A percentile compares a stretch with the other conserved stretches of the same genome.
phyloP scores from a whole-genome alignment of 1,140 invertebrate genomes.

The Diabrotica virgifera region DNA sequence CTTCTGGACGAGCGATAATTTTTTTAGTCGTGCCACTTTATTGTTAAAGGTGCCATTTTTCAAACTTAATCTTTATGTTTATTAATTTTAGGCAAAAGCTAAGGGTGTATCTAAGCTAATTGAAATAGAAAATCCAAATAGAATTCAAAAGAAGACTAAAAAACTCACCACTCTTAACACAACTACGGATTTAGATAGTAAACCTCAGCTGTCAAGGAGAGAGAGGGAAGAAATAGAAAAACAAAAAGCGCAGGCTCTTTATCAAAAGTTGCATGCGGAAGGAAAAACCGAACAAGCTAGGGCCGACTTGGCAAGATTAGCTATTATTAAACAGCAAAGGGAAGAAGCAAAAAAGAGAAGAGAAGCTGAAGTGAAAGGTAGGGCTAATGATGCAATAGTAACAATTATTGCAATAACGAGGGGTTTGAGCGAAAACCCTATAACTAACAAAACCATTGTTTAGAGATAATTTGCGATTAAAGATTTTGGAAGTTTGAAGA shows the following conservation, averaged over 20 bases:
- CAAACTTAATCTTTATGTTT: background rate
- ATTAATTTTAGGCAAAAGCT: conserved; percentile 24
- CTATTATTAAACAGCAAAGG: conserved; percentile 88
- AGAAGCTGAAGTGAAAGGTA: conserved; percentile 80
- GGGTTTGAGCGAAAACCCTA: too few species aligned
- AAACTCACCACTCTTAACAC: conserved; percentile 74
- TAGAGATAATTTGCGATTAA: too few species aligned
- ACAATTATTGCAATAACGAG: too few species aligned
- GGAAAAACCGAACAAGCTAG: conserved; percentile 95
- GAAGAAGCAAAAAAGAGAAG: conserved; percentile 89
- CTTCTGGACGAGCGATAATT: too few species aligned
- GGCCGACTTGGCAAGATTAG: conserved; percentile 87
- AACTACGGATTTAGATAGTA: conserved; percentile 52
- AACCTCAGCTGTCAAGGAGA: conserved; percentile 74
- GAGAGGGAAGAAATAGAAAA: conserved; percentile 91
- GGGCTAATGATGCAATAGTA: conserved; percentile 24
- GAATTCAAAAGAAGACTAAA: conserved; percentile 82
- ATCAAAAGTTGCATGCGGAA: conserved; percentile 88
- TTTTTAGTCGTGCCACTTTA: too few species aligned
- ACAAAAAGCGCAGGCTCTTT: conserved; percentile 81
- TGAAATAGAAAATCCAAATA: conserved; percentile 65
- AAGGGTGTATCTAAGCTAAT: conserved; percentile 35
- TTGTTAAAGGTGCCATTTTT: too few species aligned
- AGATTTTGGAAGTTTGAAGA: too few species aligned
- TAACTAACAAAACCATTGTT: too few species aligned